Evolutionary conservation across 1,140 invertebrate genomes (phyloP), one percentile per base, ranked within the genome.

Genomic region (Drosophila obscura): DNA sequence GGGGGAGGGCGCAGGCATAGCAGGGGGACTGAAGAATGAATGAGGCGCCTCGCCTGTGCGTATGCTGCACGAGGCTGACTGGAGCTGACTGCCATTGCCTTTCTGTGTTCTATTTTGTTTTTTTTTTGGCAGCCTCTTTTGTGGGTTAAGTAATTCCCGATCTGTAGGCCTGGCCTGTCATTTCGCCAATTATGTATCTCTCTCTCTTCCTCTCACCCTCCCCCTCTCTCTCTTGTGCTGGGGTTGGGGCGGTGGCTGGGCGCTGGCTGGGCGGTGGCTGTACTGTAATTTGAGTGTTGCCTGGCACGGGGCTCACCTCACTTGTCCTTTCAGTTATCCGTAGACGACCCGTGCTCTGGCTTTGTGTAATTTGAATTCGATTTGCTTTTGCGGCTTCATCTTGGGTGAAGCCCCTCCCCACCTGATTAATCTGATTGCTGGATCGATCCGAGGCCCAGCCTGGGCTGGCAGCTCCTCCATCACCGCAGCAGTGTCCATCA

Each of bases 401-500:
- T 39, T 39, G 35, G 35, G 0, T 4, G 9, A n/a, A n/a, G n/a
- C 35, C 35, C 35, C 9, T 1, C 26, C 26, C 26, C 26, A 28
- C 26, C 24, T n/a, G 6, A 2, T 45, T 16, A 45, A 50, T 64
- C 60, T 39, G 60, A 65, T 65, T 63, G 26, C 58, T 9, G 55
- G 43, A 65, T 69, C 49, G 49, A 46, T 46, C 22, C 61, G 39
- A 13, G 46, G 11, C 28, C 15, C 43, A 63, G 35, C 39, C 41
- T 56, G 64, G 28, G 35, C 35, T 31, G 35, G 35, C 65, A 63
- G 26, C 49, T 55, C 28, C n/a, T 56, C 43, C 52, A 22, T 16
- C 50, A 13, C 55, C 45, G 59, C 59, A 44, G 35, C 35, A 39
- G 35, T 39, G 60, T 41, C 51, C 31, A 68, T 69, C 51, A 69